A percentile compares a stretch with the other conserved stretches of the same genome.
phyloP scores from a whole-genome alignment of 2,113 vertebrate genomes.

The Tonatia bakeri region DNA sequence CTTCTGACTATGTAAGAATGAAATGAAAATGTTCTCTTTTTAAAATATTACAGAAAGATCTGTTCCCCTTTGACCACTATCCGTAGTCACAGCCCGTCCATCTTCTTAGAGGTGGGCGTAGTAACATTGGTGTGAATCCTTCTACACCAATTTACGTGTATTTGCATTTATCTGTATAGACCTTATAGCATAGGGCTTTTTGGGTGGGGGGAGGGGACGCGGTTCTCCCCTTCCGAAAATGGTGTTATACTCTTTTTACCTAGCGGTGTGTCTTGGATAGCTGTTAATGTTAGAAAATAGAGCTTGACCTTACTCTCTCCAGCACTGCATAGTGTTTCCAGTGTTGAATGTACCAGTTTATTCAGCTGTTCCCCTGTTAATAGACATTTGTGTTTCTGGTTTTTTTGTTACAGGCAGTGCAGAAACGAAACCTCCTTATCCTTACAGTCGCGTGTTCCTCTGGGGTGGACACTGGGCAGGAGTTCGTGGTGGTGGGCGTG shows the following conservation, averaged over 20 bases:
- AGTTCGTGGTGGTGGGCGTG: background rate
- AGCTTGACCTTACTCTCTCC: background rate
- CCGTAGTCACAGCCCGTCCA: background rate
- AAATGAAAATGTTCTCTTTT: conserved; percentile 1
- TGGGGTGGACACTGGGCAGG: background rate
- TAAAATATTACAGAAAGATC: background rate
- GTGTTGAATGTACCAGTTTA: background rate
- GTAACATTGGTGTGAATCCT: background rate
- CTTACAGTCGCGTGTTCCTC: background rate
- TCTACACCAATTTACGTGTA: background rate
- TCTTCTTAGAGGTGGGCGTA: background rate
- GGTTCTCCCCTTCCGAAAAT: background rate
- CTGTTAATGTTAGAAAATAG: background rate
- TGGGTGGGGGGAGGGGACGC: background rate
- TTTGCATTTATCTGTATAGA: background rate
- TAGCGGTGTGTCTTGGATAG: background rate
- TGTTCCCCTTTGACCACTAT: background rate
- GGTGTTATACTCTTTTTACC: background rate
- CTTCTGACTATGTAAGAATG: background rate
- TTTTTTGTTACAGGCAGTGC: background rate
- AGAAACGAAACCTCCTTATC: background rate
- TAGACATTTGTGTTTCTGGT: background rate
- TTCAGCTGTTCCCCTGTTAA: background rate
- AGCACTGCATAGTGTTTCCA: background rate
- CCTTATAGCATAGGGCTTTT: background rate